phyloP scores from a whole-genome alignment of 2,113 vertebrate species.

The Osmerus eperlanus region DNA sequence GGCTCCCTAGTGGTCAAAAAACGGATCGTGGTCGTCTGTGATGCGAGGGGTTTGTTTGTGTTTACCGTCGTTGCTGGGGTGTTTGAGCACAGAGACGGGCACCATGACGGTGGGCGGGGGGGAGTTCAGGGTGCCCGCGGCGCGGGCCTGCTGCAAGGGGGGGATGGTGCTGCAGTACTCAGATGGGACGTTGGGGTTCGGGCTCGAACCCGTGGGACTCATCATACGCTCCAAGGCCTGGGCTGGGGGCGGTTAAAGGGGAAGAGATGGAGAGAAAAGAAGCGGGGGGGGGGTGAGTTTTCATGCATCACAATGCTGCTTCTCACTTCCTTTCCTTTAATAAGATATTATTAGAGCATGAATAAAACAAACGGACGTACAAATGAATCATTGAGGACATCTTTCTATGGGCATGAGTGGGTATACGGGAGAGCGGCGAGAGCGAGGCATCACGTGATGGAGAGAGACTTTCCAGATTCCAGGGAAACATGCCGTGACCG shows the following conservation, averaged over 20 bases:
- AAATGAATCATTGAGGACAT: neutral
- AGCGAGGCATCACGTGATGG: neutral
- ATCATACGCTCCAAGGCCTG: constrained; percentile 96
- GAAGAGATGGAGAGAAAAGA: neutral
- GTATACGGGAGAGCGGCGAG: neutral
- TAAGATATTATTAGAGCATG: neutral
- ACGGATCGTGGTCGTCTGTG: too few relatives aligned
- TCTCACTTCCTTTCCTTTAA: too few relatives aligned
- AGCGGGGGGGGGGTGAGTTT: neutral
- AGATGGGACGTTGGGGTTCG: constrained; percentile 77
- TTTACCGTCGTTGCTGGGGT: constrained; percentile 81
- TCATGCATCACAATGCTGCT: too few relatives aligned
- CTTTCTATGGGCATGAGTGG: too few relatives aligned
- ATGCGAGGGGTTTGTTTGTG: neutral
- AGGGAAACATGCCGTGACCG: constrained; percentile 28
- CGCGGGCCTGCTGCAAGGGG: constrained; percentile 77
- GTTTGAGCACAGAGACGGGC: constrained; percentile 84
- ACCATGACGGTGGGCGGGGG: constrained; percentile 80
- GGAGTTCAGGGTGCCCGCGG: constrained; percentile 71
- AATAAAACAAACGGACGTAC: neutral
- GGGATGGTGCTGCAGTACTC: constrained; percentile 77
- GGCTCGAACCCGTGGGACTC: constrained; percentile 84
- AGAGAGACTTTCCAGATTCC: neutral
- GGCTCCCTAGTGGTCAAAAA: too few relatives aligned
- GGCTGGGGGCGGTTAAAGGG: constrained; percentile 65